Evolutionary conservation across 2,113 vertebrate species (phyloP).

Genomic region (Urocitellus parryii): DNA sequence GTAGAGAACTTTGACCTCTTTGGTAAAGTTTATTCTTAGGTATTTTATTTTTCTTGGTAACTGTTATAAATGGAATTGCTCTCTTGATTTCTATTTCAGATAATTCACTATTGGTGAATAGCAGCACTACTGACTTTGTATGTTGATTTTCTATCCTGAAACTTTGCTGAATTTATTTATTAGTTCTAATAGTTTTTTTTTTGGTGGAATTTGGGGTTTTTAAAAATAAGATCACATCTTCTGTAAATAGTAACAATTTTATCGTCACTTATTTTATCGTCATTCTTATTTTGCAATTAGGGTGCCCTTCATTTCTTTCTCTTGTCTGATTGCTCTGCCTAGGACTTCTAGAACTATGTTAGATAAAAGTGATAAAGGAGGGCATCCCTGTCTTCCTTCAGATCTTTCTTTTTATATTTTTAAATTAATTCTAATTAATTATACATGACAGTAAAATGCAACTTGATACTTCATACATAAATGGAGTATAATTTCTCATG

Average conservation of each 20-base stretch:
- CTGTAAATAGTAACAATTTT: not conserved
- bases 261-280: too few relatives aligned
- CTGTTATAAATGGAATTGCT: too few relatives aligned
- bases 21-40: not conserved
- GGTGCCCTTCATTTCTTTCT: not conserved
- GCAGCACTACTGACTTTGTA: not conserved
- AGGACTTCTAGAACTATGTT: not conserved
- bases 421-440: too few relatives aligned
- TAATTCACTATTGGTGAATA: not conserved
- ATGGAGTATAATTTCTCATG: too few relatives aligned
- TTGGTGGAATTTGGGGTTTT: not conserved
- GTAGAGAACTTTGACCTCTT: not conserved
- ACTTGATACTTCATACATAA: too few relatives aligned
- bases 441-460: too few relatives aligned
- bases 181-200: not conserved
- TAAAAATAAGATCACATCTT: not conserved
- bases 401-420: too few relatives aligned
- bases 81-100: not conserved
- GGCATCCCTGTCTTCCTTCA: not conserved
- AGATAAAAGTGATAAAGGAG: not conserved
- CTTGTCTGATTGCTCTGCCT: not conserved
- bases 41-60: not conserved
- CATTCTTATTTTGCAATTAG: not conserved
- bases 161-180: not conserved
- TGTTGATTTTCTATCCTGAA: not conserved